phyloP scores from a whole-genome alignment of 2,888 invertebrate genomes.

The Thereva unica region DNA sequence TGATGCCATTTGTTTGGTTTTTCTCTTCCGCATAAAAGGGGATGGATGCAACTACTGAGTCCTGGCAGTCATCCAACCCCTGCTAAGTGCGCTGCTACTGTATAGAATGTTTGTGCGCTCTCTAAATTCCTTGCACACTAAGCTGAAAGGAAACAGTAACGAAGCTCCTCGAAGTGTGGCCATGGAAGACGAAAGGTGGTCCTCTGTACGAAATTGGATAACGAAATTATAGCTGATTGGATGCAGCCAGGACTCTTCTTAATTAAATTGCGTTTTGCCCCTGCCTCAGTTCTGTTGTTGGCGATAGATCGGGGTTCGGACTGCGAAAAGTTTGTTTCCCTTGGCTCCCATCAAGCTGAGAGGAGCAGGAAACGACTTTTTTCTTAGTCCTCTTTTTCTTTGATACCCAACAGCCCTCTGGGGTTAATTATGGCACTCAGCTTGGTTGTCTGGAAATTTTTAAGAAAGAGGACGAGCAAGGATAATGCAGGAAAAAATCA shows the following conservation, averaged over 20 bases:
- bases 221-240: constrained; percentile 35
- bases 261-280: constrained; percentile 35
- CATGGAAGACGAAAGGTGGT: constrained; percentile 27
- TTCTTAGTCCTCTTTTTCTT: constrained; percentile 15
- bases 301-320: no score
- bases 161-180: constrained; percentile 19
- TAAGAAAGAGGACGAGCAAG: constrained; percentile 18
- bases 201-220: constrained; percentile 31
- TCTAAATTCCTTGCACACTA: background rate
- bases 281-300: constrained; percentile 1
- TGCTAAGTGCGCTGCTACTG: constrained; percentile 2
- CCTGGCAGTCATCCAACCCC: constrained; percentile 27
- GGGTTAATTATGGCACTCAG: constrained; percentile 35
- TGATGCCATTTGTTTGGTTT: constrained; percentile 31
- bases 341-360: constrained; percentile 11
- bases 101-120: constrained; percentile 6
- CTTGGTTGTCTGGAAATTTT: constrained; percentile 33
- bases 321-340: constrained; percentile 8
- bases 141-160: constrained; percentile 22
- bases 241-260: constrained; percentile 34
- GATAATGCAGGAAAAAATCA: constrained; percentile 20
- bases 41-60: constrained; percentile 16
- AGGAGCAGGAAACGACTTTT: constrained; percentile 21
- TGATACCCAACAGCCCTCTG: constrained; percentile 23
- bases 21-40: constrained; percentile 14